These are phyloP conservation scores for Prostheceraeus crozeri DNA, from an alignment of 2,888 invertebrate species.

Conservation along the genomic window DNA sequence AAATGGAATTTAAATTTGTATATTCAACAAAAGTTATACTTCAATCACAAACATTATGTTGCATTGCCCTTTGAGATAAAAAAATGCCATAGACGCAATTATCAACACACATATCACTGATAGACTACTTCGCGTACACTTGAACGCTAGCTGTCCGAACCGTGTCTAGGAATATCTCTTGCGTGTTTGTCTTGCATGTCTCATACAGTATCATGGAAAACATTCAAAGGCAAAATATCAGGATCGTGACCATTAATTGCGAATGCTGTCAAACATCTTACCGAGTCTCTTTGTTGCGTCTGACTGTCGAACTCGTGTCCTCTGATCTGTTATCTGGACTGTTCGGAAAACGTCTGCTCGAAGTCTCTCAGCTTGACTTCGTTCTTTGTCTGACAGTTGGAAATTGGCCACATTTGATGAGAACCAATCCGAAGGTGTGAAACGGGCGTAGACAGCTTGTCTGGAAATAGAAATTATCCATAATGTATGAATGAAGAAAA, in stretches of 20 bases:
- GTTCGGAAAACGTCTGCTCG: conserved; percentile 54
- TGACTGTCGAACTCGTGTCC: conserved; percentile 59
- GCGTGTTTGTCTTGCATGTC: too few species aligned
- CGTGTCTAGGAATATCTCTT: too few species aligned
- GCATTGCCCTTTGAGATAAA: too few species aligned
- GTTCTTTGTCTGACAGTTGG: conserved; percentile 76
- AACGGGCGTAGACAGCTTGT: conserved; percentile 66
- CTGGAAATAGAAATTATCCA: conserved; percentile 44
- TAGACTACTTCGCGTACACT: too few species aligned
- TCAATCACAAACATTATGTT: too few species aligned
- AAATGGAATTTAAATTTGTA: too few species aligned
- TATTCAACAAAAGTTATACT: too few species aligned
- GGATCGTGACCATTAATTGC: neutral
- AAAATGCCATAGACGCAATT: too few species aligned
- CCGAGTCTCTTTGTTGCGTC: conserved; percentile 79
- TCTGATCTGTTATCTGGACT: conserved; percentile 57
- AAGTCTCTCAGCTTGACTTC: conserved; percentile 61
- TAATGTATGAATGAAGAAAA: neutral
- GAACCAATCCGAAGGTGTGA: conserved; percentile 82
- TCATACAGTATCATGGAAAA: too few species aligned
- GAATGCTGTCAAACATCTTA: conserved; percentile 42
- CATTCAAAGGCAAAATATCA: too few species aligned
- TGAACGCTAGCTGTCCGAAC: too few species aligned
- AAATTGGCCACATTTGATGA: conserved; percentile 70
- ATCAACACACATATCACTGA: too few species aligned